phyloP scores from a whole-genome alignment of 2,113 vertebrate genomes.

The Aspiorhynchus laticeps region DNA sequence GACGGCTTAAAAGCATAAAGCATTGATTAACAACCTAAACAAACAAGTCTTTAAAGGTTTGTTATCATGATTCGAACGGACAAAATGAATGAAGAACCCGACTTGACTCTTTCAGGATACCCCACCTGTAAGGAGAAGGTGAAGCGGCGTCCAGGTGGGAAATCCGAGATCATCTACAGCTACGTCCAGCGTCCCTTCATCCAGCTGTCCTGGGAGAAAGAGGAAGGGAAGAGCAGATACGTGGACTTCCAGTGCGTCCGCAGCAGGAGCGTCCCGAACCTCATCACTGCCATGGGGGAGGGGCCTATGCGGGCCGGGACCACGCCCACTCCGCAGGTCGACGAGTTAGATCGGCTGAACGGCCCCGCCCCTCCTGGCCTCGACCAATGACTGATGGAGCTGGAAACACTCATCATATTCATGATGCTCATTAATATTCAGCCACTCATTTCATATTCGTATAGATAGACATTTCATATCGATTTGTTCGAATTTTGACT shows the following conservation, averaged over 20 bases:
- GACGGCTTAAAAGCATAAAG: no score
- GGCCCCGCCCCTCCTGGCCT: not conserved
- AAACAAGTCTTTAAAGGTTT: not conserved
- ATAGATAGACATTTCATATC: no score
- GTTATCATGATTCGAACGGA: not conserved
- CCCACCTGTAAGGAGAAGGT: conserved; percentile 98
- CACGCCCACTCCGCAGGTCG: conserved; percentile 90
- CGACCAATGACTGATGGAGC: not conserved
- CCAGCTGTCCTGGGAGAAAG: conserved; percentile 98
- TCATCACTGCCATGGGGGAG: conserved; percentile 89
- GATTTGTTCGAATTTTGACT: no score
- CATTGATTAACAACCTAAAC: not conserved
- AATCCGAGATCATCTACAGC: conserved; percentile 97
- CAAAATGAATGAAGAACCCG: not conserved
- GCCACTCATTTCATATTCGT: no score
- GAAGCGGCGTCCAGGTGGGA: conserved; percentile 92
- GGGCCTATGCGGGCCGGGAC: conserved; percentile 92
- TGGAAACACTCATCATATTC: no score
- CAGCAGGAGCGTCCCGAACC: conserved; percentile 96
- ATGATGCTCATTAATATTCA: no score
- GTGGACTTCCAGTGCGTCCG: conserved; percentile 99
- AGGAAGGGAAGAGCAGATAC: conserved; percentile 96
- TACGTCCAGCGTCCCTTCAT: conserved; percentile 97
- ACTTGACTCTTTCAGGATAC: conserved; percentile 76
- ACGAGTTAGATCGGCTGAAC: conserved; percentile 83